A percentile compares a stretch with the other conserved stretches of the same genome.
phyloP scores from a whole-genome alignment of 2,113 vertebrate species.

The Tetrax tetrax region DNA sequence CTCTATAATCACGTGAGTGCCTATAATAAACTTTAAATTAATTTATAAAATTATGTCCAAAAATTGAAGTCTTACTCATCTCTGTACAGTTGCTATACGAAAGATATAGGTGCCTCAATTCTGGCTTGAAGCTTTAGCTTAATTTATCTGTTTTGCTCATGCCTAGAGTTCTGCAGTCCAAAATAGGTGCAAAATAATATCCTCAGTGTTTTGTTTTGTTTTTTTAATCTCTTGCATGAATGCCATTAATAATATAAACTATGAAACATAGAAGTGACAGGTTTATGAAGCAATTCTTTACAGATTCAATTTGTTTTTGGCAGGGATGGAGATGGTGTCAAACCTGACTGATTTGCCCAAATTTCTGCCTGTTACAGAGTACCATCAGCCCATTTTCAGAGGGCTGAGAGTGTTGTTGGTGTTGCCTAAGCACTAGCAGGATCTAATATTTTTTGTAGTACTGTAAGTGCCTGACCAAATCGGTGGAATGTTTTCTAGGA shows the following conservation, averaged over 20 bases:
- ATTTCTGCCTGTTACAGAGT: neutral
- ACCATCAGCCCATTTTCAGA: neutral
- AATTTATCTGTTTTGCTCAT: neutral
- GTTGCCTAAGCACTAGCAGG: neutral
- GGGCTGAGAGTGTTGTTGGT: neutral
- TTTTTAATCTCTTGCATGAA: neutral
- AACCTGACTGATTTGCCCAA: neutral
- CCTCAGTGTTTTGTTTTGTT: accelerated
- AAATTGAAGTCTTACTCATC: neutral
- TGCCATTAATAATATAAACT: neutral
- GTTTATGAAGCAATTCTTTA: neutral
- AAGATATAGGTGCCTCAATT: neutral
- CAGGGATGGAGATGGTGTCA: neutral
- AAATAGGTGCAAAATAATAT: neutral
- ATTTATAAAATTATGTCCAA: neutral
- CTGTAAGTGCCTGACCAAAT: neutral
- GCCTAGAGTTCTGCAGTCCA: neutral
- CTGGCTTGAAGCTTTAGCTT: neutral
- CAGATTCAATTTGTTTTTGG: neutral
- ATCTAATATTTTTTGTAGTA: neutral
- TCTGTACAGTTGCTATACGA: neutral
- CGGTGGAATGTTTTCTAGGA: neutral
- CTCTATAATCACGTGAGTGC: neutral
- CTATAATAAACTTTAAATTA: neutral
- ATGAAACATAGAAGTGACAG: neutral